Percentiles rank a stretch among this genome's conserved stretches.
Evolutionary conservation across 1,140 invertebrate species (phyloP).

Genomic region (Popillia japonica): DNA sequence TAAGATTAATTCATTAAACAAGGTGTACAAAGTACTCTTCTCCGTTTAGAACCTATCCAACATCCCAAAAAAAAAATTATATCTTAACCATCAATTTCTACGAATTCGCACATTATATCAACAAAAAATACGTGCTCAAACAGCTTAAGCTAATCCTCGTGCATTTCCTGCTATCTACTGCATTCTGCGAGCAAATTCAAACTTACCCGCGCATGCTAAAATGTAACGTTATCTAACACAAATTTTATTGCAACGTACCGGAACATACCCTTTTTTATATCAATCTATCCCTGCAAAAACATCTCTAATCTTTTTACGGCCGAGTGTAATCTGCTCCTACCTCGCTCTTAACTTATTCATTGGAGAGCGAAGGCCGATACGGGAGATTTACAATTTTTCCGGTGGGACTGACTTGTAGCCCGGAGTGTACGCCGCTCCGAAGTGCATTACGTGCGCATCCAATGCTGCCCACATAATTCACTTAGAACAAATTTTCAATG

Average conservation of each 20-base stretch:
- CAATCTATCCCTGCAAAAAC: background rate
- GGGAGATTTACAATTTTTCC: conserved; percentile 23
- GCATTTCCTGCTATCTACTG: too few species aligned
- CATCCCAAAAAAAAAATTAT: too few species aligned
- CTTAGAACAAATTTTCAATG: conserved; percentile 32
- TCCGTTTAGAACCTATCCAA: too few species aligned
- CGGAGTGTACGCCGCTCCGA: background rate
- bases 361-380: conserved; percentile 22
- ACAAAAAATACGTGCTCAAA: too few species aligned
- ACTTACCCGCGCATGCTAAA: too few species aligned
- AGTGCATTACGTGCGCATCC: conserved; percentile 25
- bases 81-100: too few species aligned
- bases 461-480: background rate
- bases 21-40: too few species aligned
- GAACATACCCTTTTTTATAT: background rate
- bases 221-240: background rate
- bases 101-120: too few species aligned
- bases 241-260: background rate
- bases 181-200: too few species aligned
- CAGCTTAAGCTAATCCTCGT: too few species aligned
- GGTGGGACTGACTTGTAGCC: background rate
- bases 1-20: too few species aligned
- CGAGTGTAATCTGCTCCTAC: background rate
- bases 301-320: conserved; percentile 15
- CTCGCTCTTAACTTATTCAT: conserved; percentile 24